Conservation (phyloP, 2,113 vertebrate species). For the Rhabdomys dilectus region DNA sequence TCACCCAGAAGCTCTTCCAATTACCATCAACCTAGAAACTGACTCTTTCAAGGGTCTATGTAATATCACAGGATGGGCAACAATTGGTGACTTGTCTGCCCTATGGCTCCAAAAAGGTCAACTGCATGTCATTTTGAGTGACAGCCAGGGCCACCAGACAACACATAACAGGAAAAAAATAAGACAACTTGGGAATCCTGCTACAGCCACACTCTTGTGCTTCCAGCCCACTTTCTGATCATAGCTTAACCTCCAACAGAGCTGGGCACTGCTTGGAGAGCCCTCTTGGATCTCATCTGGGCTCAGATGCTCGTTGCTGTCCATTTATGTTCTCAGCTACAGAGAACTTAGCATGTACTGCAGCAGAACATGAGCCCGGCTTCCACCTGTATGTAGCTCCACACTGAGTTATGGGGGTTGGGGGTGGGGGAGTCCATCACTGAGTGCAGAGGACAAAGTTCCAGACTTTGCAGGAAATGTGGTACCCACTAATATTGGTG, state of each 20-base stretch:
- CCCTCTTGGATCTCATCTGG: background rate
- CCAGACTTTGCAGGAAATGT: background rate
- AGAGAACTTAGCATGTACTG: background rate
- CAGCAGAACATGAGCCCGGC: background rate
- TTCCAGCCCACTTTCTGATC: background rate
- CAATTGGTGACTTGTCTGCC: background rate
- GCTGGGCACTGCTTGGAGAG: background rate
- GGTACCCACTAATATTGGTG: background rate
- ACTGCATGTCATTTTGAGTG: background rate
- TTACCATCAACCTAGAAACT: slow-evolving; percentile 77
- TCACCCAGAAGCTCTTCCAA: slow-evolving; percentile 55
- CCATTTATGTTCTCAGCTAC: background rate
- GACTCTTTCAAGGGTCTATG: background rate
- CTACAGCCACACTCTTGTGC: accelerated
- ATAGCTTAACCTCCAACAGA: background rate
- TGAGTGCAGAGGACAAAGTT: background rate
- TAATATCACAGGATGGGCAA: background rate
- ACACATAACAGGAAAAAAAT: background rate
- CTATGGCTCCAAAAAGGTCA: background rate
- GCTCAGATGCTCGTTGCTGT: background rate
- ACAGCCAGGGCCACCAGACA: background rate
- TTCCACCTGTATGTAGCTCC: background rate
- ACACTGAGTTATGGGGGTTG: no score
- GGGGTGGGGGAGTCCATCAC: background rate
- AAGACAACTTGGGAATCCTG: background rate